Evolutionary conservation across 2,113 vertebrate genomes (phyloP).

Genomic region (Promerops cafer): DNA sequence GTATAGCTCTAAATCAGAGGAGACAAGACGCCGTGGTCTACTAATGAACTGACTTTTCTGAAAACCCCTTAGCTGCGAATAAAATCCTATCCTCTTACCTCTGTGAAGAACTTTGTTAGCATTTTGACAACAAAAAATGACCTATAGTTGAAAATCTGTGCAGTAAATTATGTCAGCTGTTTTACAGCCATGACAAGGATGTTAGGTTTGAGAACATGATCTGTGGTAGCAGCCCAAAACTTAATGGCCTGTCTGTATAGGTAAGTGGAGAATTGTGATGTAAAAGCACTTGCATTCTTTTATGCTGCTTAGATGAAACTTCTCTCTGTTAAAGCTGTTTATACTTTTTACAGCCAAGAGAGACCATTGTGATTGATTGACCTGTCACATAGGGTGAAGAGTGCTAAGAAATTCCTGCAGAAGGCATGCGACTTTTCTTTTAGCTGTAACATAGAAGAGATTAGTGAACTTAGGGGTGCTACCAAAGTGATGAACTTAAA

Average conservation of each 20-base stretch:
- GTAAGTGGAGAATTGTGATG: neutral
- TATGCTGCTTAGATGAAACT: neutral
- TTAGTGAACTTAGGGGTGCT: neutral
- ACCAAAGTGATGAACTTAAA: neutral
- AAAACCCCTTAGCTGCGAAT: neutral
- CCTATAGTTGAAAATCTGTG: neutral
- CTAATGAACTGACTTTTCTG: neutral
- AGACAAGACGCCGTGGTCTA: neutral
- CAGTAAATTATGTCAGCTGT: neutral
- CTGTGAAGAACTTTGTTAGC: neutral
- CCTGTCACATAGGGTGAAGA: neutral
- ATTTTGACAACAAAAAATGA: neutral
- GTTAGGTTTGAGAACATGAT: neutral
- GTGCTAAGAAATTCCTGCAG: neutral
- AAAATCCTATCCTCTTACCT: neutral
- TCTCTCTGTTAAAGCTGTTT: neutral
- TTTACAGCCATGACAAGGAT: neutral
- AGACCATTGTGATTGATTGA: neutral
- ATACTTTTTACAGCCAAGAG: neutral
- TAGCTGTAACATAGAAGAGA: neutral
- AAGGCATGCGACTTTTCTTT: neutral
- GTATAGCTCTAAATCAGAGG: neutral
- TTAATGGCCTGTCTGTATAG: neutral
- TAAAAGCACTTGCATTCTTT: neutral
- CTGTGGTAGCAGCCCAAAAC: neutral